Evolutionary conservation across 2,888 invertebrate genomes (phyloP), one percentile per base, ranked within the genome.

Genomic region (Parasteatoda lunata): DNA sequence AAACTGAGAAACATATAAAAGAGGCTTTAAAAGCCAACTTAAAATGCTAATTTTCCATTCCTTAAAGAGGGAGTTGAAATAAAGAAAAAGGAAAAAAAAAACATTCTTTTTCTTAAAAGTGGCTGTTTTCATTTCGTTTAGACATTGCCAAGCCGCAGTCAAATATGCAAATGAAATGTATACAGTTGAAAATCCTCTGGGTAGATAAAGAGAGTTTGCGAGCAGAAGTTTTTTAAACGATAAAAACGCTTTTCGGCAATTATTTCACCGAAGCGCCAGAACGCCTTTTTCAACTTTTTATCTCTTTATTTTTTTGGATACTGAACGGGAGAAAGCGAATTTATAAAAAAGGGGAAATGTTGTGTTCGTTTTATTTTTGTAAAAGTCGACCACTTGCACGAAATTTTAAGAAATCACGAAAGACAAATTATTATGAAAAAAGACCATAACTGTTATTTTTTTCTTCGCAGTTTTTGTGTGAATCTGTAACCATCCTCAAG

Each of bases 81-180:
- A 30, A 30, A 59, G 59, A n/a, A 59, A 48, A 47, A 15, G 30
- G 49, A 59, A 81, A 59, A 54, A 80, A 73, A 48, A 68, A 52
- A 66, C 9, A 6, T 47, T 30, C 47, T 30, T 54, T 75, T 69
- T 69, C 52, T n/a, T 11, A n/a, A 65, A 72, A 71, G 69, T 54
- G 54, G 65, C 81, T 81, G 75, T 81, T 81, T 81, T 81, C 81
- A 81, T 81, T 81, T 75, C 75, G 9, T 64, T 75, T 80, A 51
- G 65, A 47, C 77, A 64, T 64, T 64, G 65, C 59, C 15, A 47
- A 45, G n/a, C 59, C 71, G 15, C 73, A 75, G 73, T 66, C 68
- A 66, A 48, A 79, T 78, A 84, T 84, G 84, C 84, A 72, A 84
- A 84, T 84, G 84, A 73, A 84, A 84, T 79, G 78, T 75, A 84